Evolutionary conservation across 2,113 vertebrate species (phyloP).

Genomic region (Heterotilapia buettikoferi): DNA sequence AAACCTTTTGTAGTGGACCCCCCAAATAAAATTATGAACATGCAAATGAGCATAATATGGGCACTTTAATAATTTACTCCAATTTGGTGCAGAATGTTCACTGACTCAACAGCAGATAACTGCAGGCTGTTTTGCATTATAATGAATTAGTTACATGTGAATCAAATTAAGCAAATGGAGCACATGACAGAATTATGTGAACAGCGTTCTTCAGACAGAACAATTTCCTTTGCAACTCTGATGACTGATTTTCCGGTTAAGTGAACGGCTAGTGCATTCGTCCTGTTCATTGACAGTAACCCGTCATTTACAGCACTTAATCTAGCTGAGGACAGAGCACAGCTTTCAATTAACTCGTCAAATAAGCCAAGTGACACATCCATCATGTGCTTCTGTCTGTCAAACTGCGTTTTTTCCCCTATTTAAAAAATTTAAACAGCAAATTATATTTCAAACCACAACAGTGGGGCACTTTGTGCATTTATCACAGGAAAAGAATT

Average conservation of each 20-base stretch:
- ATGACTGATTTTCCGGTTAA: slow-evolving; percentile 48
- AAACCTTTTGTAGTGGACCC: not conserved
- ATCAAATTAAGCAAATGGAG: slow-evolving; percentile 60
- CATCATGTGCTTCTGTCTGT: slow-evolving; percentile 13
- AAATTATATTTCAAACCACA: slow-evolving; percentile 15
- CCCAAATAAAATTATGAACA: not conserved
- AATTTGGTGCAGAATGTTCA: slow-evolving; percentile 14
- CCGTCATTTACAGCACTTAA: slow-evolving; percentile 61
- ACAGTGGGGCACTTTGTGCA: not conserved
- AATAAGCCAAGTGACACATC: slow-evolving; percentile 47
- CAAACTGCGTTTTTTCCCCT: not conserved
- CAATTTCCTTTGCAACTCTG: slow-evolving; percentile 32
- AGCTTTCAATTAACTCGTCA: slow-evolving; percentile 69
- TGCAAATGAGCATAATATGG: not conserved
- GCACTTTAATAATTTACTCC: slow-evolving; percentile 10
- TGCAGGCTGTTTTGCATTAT: slow-evolving; percentile 33
- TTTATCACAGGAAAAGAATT: not conserved
- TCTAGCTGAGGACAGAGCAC: slow-evolving; percentile 37
- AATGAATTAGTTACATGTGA: slow-evolving; percentile 48
- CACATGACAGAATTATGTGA: slow-evolving; percentile 44
- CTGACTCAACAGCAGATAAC: slow-evolving; percentile 35
- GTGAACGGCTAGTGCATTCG: slow-evolving; percentile 26
- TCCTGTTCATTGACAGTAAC: slow-evolving; percentile 50
- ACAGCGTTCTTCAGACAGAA: slow-evolving; percentile 29
- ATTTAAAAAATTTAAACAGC: not conserved